Conservation (phyloP, 2,888 invertebrate species). For the Erpobdella octoculata region DNA sequence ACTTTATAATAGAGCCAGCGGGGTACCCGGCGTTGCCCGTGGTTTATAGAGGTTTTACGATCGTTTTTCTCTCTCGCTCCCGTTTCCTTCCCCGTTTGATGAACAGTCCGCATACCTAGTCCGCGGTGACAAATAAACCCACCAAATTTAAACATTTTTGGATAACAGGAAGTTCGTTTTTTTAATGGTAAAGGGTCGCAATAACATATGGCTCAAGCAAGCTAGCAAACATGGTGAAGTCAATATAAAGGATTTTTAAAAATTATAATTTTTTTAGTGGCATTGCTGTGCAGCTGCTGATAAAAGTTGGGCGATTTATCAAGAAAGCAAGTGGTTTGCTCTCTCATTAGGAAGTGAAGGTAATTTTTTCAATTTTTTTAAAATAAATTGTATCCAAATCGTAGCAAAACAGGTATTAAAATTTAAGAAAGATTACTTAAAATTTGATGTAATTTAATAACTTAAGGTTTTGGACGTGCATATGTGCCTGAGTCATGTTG, state of each 20-base stretch:
- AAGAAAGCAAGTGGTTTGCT: constrained; percentile 19
- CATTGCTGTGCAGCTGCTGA: constrained; percentile 25
- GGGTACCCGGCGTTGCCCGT: too few relatives aligned
- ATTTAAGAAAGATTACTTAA: not conserved
- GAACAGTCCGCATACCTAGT: too few relatives aligned
- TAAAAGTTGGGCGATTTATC: constrained; percentile 27
- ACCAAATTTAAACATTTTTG: too few relatives aligned
- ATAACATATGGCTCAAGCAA: too few relatives aligned
- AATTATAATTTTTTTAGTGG: not conserved
- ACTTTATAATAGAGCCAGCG: too few relatives aligned
- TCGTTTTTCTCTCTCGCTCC: too few relatives aligned
- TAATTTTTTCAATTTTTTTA: not conserved
- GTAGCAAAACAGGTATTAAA: not conserved
- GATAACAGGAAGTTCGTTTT: too few relatives aligned
- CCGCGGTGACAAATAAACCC: too few relatives aligned
- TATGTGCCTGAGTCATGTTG: constrained; percentile 21
- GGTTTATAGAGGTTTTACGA: too few relatives aligned
- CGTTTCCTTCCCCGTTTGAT: too few relatives aligned
- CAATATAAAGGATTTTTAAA: not conserved
- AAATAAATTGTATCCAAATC: not conserved
- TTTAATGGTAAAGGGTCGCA: too few relatives aligned
- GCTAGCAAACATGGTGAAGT: too few relatives aligned
- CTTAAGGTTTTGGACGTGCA: not conserved
- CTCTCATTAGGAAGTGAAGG: not conserved
- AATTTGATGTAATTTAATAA: not conserved